Conservation (phyloP, 1,140 invertebrate genomes). For the Bradynema listronoti region DNA sequence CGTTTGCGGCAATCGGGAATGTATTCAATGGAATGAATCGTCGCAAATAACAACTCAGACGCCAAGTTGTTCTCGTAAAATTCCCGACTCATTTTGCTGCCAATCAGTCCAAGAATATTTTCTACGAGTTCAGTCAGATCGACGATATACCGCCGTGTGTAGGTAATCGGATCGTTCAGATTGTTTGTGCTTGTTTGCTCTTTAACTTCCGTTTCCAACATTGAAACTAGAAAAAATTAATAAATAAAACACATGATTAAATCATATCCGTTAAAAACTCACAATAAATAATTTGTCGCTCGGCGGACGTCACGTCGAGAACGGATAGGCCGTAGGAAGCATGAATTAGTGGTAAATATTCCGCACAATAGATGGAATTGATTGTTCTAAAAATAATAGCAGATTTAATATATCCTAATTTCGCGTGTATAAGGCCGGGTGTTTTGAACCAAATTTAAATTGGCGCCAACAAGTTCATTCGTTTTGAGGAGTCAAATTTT, state of each 20-base stretch:
- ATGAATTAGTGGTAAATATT: slow-evolving; percentile 24
- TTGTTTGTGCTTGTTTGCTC: background rate
- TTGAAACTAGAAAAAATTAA: background rate
- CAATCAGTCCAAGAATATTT: slow-evolving; percentile 39
- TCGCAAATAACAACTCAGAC: slow-evolving; percentile 16
- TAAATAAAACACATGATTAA: background rate
- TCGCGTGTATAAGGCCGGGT: too few relatives aligned
- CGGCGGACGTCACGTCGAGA: slow-evolving; percentile 33
- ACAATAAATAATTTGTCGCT: slow-evolving; percentile 47
- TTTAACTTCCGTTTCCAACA: background rate
- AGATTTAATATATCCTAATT: too few relatives aligned
- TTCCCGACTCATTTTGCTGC: slow-evolving; percentile 27
- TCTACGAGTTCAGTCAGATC: slow-evolving; percentile 41
- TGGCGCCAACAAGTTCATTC: too few relatives aligned
- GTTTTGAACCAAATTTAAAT: too few relatives aligned
- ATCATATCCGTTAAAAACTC: slow-evolving; percentile 3
- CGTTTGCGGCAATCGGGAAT: slow-evolving; percentile 46
- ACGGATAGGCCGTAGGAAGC: slow-evolving; percentile 31
- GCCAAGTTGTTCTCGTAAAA: slow-evolving; percentile 31
- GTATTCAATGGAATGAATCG: slow-evolving; percentile 22
- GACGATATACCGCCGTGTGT: slow-evolving; percentile 25
- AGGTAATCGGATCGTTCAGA: slow-evolving; percentile 9
- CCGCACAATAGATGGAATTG: slow-evolving; percentile 33
- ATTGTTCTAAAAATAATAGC: slow-evolving; percentile 34
- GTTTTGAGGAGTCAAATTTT: too few relatives aligned